Base-by-base conservation (phyloP, 2,113 vertebrate species). In the Collichthys lucidus region DNA sequence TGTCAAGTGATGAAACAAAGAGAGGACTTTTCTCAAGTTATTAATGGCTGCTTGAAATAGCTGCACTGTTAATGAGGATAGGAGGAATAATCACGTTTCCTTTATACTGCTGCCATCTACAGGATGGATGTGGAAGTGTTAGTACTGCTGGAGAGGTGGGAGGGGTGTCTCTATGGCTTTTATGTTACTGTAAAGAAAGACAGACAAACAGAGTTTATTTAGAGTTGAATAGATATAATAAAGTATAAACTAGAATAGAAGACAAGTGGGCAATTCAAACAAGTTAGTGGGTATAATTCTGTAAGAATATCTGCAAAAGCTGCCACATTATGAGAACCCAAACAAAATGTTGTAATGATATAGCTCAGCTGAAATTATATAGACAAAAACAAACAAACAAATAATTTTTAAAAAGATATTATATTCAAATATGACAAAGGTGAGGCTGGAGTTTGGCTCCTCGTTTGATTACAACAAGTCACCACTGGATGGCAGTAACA, bases 101-200 rank as follows among this genome's bases (percentile, higher is more conserved):
- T 84, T 80, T 89, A 79, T 59, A 81, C 85, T 92, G 88, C 92
- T 91, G 84, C 91, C 93, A 94, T 92, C 94, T 94, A 84, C 35
- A 66, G 93, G 87, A 63, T 0, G 0, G 0, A 29, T 44, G 0
- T 19, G 16, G 67, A 31, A 76, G 24, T 49, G 12, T 20, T 15
- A 19, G 17, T 0, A 24, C 4, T 26, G 42, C 9, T 4, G 16
- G 10, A 2, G 15, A 63, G 24, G 20, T 16, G 0, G 15, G 11
- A 53, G 17, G 1, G 53, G 11, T 31, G 40, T 50, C 12, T 44
- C 52, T 31, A 3, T 44, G 20, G 19, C 19, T 31, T 42, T 1
- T 31, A 15, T 12, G 17, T n/a, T 12, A 63, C 60, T n/a, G 10
- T 22, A 66, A 15, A 59, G 53, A 49, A 35, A 26, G 35, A 29